Conservation (phyloP, 2,888 invertebrate species). For the Tipula confusa region DNA sequence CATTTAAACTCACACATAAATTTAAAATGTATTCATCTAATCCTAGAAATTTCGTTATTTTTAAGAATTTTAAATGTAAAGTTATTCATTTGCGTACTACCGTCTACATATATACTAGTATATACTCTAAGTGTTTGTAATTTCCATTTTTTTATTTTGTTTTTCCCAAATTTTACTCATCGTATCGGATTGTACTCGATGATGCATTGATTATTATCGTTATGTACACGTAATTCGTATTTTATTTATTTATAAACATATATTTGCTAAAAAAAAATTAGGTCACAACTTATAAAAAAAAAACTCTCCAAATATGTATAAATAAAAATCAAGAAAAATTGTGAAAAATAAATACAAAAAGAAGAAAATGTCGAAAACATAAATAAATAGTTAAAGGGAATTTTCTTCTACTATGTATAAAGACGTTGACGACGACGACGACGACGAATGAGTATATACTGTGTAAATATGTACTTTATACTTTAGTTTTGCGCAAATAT, state of each 20-base stretch:
- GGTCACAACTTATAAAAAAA: neutral
- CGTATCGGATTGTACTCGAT: neutral
- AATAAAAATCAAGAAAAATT: conserved; percentile 1
- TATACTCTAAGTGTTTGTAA: neutral
- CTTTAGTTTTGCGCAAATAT: neutral
- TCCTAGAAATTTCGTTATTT: neutral
- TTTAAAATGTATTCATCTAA: neutral
- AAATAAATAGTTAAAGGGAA: conserved; percentile 1
- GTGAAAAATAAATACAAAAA: neutral
- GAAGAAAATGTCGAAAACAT: conserved; percentile 25
- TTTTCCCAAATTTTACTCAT: neutral
- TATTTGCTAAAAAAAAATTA: neutral
- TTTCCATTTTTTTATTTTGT: no score
- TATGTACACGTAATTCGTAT: neutral
- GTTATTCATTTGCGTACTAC: neutral
- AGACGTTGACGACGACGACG: no score
- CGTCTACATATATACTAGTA: neutral
- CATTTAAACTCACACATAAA: neutral
- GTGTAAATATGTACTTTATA: neutral
- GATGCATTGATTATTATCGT: neutral
- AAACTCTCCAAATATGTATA: neutral
- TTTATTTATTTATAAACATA: neutral
- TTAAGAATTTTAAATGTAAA: neutral
- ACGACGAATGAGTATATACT: neutral
- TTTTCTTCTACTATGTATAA: neutral